Evolutionary conservation across 2,888 invertebrate genomes (phyloP).

Genomic region (Mellilla xanthometata): DNA sequence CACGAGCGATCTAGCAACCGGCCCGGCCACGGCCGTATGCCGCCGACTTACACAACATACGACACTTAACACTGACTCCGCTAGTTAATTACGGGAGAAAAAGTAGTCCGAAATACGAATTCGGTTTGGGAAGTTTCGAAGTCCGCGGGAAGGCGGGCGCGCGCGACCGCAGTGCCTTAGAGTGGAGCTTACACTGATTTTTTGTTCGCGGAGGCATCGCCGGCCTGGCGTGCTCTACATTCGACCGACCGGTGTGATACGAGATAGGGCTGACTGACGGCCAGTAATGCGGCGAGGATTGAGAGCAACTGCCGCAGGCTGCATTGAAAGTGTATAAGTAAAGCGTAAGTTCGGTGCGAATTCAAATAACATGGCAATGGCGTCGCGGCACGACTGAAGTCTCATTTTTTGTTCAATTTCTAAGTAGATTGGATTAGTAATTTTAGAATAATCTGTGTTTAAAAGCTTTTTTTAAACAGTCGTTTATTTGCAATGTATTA

Average conservation of each 20-base stretch:
- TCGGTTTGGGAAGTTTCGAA: conserved; percentile 16
- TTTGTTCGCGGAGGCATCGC: conserved; percentile 78
- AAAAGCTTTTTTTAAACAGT: no score
- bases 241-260: conserved; percentile 73
- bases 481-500: no score
- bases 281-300: conserved; percentile 10
- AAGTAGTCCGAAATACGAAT: conserved; percentile 21
- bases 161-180: conserved; percentile 70
- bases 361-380: no score
- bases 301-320: conserved; percentile 11
- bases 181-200: conserved; percentile 80
- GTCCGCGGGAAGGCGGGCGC: conserved; percentile 44
- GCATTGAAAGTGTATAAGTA: conserved; percentile 18
- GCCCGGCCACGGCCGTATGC: conserved; percentile 75
- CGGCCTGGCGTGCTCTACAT: conserved; percentile 72
- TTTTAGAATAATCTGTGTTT: no score
- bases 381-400: no score
- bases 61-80: conserved; percentile 61
- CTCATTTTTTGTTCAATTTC: no score
- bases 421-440: no score
- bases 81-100: conserved; percentile 26
- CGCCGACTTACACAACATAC: conserved; percentile 66
- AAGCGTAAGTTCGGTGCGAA: not conserved
- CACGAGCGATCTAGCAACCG: conserved; percentile 59
- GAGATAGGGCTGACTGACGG: conserved; percentile 45